phyloP scores from a whole-genome alignment of 2,113 vertebrate species.

The Haemorhous mexicanus region DNA sequence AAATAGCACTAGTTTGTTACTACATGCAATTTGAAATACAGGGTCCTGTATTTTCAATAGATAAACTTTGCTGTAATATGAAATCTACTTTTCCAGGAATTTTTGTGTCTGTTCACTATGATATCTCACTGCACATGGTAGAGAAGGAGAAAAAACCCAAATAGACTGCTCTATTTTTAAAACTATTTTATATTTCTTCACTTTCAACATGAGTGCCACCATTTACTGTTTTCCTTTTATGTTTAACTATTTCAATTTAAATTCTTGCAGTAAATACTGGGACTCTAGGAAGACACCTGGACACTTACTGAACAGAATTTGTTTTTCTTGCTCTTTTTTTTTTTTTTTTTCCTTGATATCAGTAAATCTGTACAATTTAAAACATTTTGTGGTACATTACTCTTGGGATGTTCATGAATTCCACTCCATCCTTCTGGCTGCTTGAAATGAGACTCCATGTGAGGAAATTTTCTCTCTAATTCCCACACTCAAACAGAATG shows the following conservation, averaged over 20 bases:
- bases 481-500: slow-evolving; percentile 43
- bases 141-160: background rate
- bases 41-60: background rate
- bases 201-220: background rate
- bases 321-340: background rate
- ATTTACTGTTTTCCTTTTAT: background rate
- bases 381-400: background rate
- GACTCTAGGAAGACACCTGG: background rate
- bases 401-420: background rate
- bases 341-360: background rate
- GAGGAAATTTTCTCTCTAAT: slow-evolving; percentile 34
- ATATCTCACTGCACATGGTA: background rate
- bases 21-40: background rate
- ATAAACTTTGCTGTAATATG: background rate
- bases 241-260: background rate
- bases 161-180: background rate
- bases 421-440: background rate
- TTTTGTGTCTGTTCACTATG: background rate
- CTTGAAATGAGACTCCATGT: background rate
- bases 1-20: background rate
- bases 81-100: background rate
- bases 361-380: background rate
- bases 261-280: background rate
- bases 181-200: background rate
- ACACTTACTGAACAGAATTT: background rate